A percentile compares a stretch with the other conserved stretches of the same genome.
phyloP scores from a whole-genome alignment of 2,888 invertebrate genomes.

The Chymomyza amoena region DNA sequence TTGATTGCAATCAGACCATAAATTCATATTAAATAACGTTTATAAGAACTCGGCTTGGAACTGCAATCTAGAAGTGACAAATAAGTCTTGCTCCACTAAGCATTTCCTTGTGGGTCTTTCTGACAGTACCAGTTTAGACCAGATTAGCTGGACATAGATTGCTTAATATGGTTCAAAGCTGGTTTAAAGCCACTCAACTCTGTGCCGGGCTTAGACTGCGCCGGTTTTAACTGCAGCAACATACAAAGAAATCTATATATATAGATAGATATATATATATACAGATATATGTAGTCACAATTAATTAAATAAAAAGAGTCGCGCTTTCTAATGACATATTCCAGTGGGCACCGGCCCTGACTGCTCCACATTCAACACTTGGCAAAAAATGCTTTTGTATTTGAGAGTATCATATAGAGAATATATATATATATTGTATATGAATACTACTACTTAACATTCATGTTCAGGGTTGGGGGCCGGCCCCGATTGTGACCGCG shows the following conservation, averaged over 20 bases:
- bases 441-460: not conserved
- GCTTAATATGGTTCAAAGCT: not conserved
- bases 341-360: not conserved
- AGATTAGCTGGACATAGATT: not conserved
- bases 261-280: not conserved
- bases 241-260: not conserved
- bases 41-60: no score
- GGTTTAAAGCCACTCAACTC: not conserved
- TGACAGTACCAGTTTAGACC: not conserved
- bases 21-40: no score
- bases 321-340: not conserved
- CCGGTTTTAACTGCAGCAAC: not conserved
- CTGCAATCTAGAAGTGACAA: not conserved
- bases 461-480: conserved; percentile 2
- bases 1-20: no score
- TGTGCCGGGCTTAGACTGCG: not conserved
- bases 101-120: not conserved
- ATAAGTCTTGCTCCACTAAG: not conserved
- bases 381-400: not conserved
- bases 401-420: not conserved
- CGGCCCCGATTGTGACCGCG: not conserved
- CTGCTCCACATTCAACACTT: not conserved
- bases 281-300: not conserved
- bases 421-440: not conserved
- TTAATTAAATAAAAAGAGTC: not conserved